phyloP scores from a whole-genome alignment of 2,888 invertebrate genomes.

The Venusia cambrica region DNA sequence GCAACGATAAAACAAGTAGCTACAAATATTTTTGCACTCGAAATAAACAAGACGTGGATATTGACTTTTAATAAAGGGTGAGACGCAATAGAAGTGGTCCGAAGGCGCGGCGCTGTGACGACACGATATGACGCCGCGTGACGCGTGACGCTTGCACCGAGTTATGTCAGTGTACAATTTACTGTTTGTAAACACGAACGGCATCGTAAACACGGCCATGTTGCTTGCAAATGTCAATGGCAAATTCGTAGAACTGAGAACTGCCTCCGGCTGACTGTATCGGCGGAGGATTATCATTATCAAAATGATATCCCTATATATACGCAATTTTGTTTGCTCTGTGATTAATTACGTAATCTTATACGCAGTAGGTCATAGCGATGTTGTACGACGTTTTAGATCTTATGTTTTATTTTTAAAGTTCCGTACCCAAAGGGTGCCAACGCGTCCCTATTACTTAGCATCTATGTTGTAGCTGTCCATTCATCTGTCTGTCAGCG shows the following conservation, averaged over 20 bases:
- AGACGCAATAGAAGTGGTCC: constrained; percentile 54
- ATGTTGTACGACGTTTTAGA: no score
- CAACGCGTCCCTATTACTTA: no score
- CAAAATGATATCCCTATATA: no score
- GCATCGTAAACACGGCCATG: constrained; percentile 68
- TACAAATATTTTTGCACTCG: no score
- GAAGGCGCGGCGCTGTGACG: constrained; percentile 48
- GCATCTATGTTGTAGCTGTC: no score
- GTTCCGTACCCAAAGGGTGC: no score
- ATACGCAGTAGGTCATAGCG: no score
- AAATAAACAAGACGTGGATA: constrained; percentile 16
- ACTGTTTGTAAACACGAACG: constrained; percentile 72
- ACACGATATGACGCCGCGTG: constrained; percentile 40
- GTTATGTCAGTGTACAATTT: constrained; percentile 66
- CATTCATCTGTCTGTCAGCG: no score
- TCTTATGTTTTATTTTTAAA: no score
- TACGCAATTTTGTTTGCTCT: no score
- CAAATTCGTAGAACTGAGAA: constrained; percentile 46
- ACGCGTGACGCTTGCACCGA: constrained; percentile 50
- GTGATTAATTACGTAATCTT: no score
- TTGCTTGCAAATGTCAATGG: constrained; percentile 62
- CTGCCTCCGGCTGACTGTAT: constrained; percentile 20
- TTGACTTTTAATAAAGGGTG: constrained; percentile 31
- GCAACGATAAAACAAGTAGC: no score
- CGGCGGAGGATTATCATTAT: constrained; percentile 12